phyloP scores from a whole-genome alignment of 2,113 vertebrate species.

The Actinemys pallida region DNA sequence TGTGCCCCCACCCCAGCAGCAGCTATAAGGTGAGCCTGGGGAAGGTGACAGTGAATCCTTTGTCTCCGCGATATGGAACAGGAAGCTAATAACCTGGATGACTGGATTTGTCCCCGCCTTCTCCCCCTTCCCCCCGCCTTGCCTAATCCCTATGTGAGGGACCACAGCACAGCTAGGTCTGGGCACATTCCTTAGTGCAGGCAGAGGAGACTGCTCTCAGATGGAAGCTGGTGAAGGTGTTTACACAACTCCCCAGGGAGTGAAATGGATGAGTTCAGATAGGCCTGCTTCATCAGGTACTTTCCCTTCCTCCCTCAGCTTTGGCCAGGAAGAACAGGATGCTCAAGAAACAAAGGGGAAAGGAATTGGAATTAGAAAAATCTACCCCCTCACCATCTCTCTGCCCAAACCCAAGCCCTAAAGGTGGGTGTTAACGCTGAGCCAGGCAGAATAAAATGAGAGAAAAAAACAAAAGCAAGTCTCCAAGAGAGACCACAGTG shows the following conservation, averaged over 20 bases:
- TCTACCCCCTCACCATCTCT: background rate
- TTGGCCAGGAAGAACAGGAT: background rate
- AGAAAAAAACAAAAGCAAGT: background rate
- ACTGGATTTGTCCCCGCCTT: background rate
- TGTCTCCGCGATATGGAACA: background rate
- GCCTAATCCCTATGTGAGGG: too few relatives aligned
- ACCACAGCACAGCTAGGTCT: too few relatives aligned
- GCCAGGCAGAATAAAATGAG: background rate
- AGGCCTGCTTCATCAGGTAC: background rate
- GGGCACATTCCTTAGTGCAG: background rate
- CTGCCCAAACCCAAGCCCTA: background rate
- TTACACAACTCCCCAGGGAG: background rate
- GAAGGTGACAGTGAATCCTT: fast-evolving
- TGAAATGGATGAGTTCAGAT: background rate
- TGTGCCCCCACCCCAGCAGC: background rate
- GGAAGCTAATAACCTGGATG: background rate
- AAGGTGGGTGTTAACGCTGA: background rate
- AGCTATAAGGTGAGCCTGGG: background rate
- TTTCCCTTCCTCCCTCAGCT: background rate
- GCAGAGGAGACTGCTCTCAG: background rate
- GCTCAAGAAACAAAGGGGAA: background rate
- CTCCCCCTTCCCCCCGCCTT: background rate
- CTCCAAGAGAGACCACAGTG: background rate
- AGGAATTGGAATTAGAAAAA: background rate
- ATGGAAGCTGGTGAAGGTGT: background rate